Percentiles rank a stretch among this genome's conserved stretches.
Conservation (phyloP, 2,888 invertebrate genomes). For the Mycogona germanica region DNA sequence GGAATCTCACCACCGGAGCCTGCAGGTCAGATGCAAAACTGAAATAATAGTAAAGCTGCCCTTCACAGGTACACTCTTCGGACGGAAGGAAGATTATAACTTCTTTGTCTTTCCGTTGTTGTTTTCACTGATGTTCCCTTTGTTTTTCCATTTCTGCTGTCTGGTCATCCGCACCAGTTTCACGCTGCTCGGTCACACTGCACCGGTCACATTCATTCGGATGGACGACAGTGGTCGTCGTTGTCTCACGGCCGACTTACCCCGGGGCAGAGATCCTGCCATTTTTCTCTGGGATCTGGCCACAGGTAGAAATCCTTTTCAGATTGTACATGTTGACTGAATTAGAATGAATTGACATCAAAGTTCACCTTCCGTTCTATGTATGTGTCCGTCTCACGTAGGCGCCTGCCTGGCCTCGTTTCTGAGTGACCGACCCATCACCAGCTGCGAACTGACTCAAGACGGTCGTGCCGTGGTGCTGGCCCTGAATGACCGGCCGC, state of each 20-base stretch:
- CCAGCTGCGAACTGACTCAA: slow-evolving; percentile 60
- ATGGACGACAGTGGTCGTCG: slow-evolving; percentile 58
- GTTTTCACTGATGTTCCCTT: background rate
- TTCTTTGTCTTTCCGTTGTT: background rate
- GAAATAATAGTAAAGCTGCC: background rate
- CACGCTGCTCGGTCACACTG: slow-evolving; percentile 62
- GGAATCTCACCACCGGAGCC: slow-evolving; percentile 70
- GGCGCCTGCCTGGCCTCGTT: slow-evolving; percentile 65
- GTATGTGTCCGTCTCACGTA: too few species aligned
- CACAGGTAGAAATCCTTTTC: too few species aligned
- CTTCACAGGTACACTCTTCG: background rate
- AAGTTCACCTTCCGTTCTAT: too few species aligned
- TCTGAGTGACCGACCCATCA: slow-evolving; percentile 52
- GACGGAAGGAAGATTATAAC: background rate
- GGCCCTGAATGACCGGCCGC: slow-evolving; percentile 51
- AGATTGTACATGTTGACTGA: too few species aligned
- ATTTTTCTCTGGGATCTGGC: slow-evolving; percentile 69
- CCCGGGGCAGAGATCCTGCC: slow-evolving; percentile 55
- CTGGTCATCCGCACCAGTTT: slow-evolving; percentile 33
- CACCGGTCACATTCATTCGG: slow-evolving; percentile 58
- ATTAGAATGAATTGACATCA: too few species aligned
- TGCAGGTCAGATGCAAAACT: slow-evolving; percentile 25
- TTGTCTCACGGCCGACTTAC: slow-evolving; percentile 56
- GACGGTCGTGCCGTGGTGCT: slow-evolving; percentile 58
- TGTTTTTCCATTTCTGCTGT: background rate